These are phyloP conservation scores for Pseudomyrmex flavicornis DNA, from an alignment of 1,140 invertebrate genomes.

Conservation along the genomic window DNA sequence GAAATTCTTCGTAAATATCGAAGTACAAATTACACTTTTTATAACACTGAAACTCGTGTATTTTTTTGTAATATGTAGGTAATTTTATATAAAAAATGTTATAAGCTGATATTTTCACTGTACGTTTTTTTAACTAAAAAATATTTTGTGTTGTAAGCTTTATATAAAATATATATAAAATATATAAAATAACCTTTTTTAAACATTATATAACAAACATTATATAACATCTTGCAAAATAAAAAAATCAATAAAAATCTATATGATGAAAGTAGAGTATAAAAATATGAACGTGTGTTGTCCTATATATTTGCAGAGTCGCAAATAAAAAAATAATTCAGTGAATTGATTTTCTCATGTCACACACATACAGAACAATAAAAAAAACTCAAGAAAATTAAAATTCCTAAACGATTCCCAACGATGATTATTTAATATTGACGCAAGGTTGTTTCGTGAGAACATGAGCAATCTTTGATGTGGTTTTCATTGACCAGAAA, in stretches of 20 bases:
- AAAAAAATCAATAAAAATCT: too few species aligned
- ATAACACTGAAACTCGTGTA: too few species aligned
- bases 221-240: too few species aligned
- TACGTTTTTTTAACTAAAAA: neutral
- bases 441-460: neutral
- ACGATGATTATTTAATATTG: neutral
- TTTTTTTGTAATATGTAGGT: too few species aligned
- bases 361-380: too few species aligned
- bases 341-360: neutral
- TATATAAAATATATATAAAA: neutral
- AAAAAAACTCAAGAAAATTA: neutral
- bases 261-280: too few species aligned
- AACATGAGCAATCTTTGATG: neutral
- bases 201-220: neutral
- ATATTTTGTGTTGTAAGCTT: slow-evolving; percentile 2
- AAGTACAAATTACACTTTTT: neutral
- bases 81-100: neutral
- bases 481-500: slow-evolving; percentile 36
- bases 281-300: too few species aligned
- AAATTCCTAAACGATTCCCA: neutral
- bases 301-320: too few species aligned
- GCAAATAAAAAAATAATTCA: neutral
- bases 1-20: neutral
- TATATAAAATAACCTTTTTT: neutral
- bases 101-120: neutral